These are phyloP conservation scores for Hyposoter dolosus DNA, from an alignment of 2,888 invertebrate species.

Conservation along the genomic window DNA sequence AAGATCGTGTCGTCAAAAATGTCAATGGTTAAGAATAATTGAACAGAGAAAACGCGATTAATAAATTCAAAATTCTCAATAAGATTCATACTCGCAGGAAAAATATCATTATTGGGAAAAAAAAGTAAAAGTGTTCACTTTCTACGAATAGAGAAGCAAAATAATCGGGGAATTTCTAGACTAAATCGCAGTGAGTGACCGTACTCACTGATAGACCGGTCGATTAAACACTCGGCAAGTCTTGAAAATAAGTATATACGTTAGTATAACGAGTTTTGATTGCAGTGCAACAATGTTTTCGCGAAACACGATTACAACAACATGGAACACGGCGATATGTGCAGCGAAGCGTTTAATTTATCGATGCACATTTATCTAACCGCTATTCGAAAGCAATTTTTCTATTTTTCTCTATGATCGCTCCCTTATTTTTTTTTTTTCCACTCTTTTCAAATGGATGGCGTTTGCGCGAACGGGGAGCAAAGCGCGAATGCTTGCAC, in stretches of 20 bases:
- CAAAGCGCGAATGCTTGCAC: not conserved
- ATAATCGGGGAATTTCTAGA: conserved; percentile 4
- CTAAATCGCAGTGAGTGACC: not conserved
- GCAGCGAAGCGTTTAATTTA: conserved; percentile 66
- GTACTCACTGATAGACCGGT: not conserved
- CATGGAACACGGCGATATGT: conserved; percentile 34
- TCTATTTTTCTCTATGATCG: not conserved
- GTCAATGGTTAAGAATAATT: not conserved
- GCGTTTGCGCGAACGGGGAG: not conserved
- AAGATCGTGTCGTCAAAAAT: not conserved
- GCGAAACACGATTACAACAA: conserved; percentile 48
- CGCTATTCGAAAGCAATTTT: conserved; percentile 32
- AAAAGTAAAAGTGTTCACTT: not conserved
- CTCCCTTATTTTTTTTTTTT: conserved; percentile 20
- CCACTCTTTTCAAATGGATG: conserved; percentile 8
- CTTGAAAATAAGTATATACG: not conserved
- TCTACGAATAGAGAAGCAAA: not conserved
- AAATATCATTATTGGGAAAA: not conserved
- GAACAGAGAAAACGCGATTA: not conserved
- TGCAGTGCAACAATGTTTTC: conserved; percentile 57
- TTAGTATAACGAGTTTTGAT: conserved; percentile 25
- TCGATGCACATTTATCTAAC: conserved; percentile 55
- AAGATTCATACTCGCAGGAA: not conserved
- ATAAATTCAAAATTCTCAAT: not conserved
- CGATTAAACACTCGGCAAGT: not conserved